phyloP scores from a whole-genome alignment of 2,888 invertebrate genomes.

The Pseudococcus longispinus region DNA sequence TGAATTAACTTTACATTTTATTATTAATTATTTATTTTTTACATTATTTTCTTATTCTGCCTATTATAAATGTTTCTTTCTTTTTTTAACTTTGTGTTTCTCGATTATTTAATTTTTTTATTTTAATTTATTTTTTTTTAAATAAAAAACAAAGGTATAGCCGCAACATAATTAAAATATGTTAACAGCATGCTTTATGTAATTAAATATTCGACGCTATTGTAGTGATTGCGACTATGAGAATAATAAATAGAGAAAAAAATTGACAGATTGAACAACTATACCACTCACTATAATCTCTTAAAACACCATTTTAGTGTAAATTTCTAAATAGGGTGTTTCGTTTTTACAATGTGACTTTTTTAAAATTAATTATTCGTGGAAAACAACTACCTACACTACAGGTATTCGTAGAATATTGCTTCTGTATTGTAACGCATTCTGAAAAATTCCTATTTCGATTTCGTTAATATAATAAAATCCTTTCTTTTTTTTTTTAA shows the following conservation, averaged over 20 bases:
- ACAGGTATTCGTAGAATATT: too few species aligned
- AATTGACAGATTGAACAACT: background rate
- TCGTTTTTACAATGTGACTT: background rate
- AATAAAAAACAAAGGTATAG: background rate
- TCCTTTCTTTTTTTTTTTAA: background rate
- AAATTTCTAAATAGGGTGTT: background rate
- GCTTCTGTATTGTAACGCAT: too few species aligned
- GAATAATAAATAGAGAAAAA: background rate
- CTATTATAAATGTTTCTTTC: constrained; percentile 27
- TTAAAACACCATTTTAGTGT: background rate
- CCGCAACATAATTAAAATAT: background rate
- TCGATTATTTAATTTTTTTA: constrained; percentile 13
- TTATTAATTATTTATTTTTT: constrained; percentile 13
- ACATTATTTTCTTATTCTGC: constrained; percentile 33
- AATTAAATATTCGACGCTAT: constrained; percentile 10
- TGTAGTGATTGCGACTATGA: background rate
- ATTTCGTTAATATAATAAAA: background rate
- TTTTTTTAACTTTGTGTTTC: constrained; percentile 40
- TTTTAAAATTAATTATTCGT: background rate
- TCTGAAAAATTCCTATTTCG: background rate
- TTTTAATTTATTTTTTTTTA: background rate
- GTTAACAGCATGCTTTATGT: constrained; percentile 17
- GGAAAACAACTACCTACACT: too few species aligned
- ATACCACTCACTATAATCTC: background rate
- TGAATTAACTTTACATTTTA: constrained; percentile 19